These are phyloP conservation scores for Onchidella celtica DNA, from an alignment of 2,888 invertebrate genomes.

Conservation along the genomic window DNA sequence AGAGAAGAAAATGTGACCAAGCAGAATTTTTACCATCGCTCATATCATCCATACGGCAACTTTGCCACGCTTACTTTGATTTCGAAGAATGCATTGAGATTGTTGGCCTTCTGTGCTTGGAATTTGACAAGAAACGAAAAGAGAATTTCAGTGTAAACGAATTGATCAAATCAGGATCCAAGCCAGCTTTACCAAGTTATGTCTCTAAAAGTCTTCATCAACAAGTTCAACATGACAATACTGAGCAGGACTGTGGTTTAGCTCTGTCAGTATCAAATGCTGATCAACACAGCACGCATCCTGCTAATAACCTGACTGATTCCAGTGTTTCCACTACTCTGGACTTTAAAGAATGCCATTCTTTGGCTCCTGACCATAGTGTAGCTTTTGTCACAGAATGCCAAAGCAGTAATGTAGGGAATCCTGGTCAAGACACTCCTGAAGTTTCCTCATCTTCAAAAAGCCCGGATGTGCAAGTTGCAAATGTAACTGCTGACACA, in stretches of 20 bases:
- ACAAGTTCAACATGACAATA: neutral
- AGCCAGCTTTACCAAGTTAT: conserved; percentile 1
- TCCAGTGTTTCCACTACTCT: too few relatives aligned
- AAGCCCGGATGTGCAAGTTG: neutral
- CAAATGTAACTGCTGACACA: neutral
- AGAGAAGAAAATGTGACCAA: conserved; percentile 26
- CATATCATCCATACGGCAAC: conserved; percentile 37
- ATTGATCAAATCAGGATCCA: conserved; percentile 36
- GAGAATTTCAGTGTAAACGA: conserved; percentile 57
- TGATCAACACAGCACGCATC: too few relatives aligned
- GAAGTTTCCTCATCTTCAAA: neutral
- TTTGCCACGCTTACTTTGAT: conserved; percentile 54
- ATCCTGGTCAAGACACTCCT: neutral
- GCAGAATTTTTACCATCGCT: conserved; percentile 47
- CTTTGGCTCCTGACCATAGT: too few relatives aligned
- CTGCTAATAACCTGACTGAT: too few relatives aligned
- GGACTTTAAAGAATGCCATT: too few relatives aligned
- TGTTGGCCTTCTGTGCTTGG: conserved; percentile 55
- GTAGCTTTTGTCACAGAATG: neutral
- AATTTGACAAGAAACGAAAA: conserved; percentile 54
- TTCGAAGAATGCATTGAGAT: conserved; percentile 56
- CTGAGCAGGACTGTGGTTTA: neutral
- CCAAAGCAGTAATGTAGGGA: neutral
- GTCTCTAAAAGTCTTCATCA: conserved; percentile 20
- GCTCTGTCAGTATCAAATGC: neutral